Conservation (phyloP, 1,140 invertebrate species). For the Atta colombica region DNA sequence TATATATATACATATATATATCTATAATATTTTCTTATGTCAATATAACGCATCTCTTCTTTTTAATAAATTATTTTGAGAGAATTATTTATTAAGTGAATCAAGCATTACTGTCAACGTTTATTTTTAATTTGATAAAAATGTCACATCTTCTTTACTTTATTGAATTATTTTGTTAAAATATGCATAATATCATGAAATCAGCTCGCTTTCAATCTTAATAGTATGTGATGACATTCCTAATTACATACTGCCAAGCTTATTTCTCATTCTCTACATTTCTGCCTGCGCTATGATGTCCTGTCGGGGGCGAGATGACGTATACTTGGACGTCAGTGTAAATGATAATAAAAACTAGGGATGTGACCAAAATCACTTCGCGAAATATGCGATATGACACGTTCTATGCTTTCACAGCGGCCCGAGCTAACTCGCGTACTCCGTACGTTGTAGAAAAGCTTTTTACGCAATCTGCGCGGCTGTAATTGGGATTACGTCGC, state of each 20-base stretch:
- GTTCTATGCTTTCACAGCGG: constrained; percentile 68
- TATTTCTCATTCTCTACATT: constrained; percentile 21
- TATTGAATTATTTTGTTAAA: constrained; percentile 10
- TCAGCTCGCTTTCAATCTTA: constrained; percentile 6
- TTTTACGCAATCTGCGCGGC: constrained; percentile 43
- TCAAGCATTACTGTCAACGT: not conserved
- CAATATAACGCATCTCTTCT: too few relatives aligned
- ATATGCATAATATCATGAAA: not conserved
- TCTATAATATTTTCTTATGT: too few relatives aligned
- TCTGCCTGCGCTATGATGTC: not conserved
- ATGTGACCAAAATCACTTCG: constrained; percentile 76
- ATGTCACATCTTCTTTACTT: not conserved
- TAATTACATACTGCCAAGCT: constrained; percentile 47
- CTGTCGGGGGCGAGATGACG: constrained; percentile 11
- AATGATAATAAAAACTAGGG: constrained; percentile 55
- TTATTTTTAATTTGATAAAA: constrained; percentile 26
- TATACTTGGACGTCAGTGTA: constrained; percentile 22
- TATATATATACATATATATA: too few relatives aligned
- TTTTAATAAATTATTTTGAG: too few relatives aligned
- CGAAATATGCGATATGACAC: constrained; percentile 79
- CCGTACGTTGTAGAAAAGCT: constrained; percentile 37
- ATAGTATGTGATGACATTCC: constrained; percentile 23
- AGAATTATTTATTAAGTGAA: not conserved
- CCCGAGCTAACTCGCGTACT: constrained; percentile 2
- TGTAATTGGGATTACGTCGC: constrained; percentile 56